Conservation (phyloP, 1,140 invertebrate genomes). For the Neelides sp. region DNA sequence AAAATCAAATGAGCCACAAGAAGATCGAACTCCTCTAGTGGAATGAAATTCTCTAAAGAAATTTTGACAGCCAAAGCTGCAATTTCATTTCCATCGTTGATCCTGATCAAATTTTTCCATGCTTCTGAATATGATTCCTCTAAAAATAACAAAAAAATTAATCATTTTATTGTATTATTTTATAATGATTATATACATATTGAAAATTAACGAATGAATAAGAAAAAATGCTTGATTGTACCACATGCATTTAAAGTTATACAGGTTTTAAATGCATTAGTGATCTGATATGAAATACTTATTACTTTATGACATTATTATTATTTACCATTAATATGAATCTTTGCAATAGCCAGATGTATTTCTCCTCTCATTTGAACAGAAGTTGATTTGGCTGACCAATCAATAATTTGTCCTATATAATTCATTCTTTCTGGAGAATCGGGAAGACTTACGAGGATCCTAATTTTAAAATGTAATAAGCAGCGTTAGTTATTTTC, state of each 20-base stretch:
- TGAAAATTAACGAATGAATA: too few species aligned
- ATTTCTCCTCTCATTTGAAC: slow-evolving; percentile 12
- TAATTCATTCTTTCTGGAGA: slow-evolving; percentile 19
- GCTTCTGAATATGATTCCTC: slow-evolving; percentile 24
- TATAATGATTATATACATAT: too few species aligned
- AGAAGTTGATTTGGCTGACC: slow-evolving; percentile 11
- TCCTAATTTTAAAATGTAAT: too few species aligned
- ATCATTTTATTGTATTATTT: not conserved
- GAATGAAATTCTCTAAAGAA: slow-evolving; percentile 2
- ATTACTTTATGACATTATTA: too few species aligned
- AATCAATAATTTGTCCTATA: slow-evolving; percentile 17
- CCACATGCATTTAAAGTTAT: too few species aligned
- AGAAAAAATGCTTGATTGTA: too few species aligned
- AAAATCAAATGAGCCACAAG: slow-evolving; percentile 20
- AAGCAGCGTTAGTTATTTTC: too few species aligned
- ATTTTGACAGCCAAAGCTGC: slow-evolving; percentile 11
- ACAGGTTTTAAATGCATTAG: not conserved
- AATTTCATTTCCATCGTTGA: slow-evolving; percentile 20
- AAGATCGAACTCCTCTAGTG: slow-evolving; percentile 22
- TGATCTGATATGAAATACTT: not conserved
- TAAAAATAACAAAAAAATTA: slow-evolving; percentile 1
- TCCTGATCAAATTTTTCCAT: slow-evolving; percentile 23
- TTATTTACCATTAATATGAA: slow-evolving; percentile 23
- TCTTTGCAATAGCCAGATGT: slow-evolving; percentile 10
- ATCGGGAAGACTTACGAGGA: too few species aligned